Base-by-base conservation (phyloP, 2,113 vertebrate species). In the Hippotragus niger region DNA sequence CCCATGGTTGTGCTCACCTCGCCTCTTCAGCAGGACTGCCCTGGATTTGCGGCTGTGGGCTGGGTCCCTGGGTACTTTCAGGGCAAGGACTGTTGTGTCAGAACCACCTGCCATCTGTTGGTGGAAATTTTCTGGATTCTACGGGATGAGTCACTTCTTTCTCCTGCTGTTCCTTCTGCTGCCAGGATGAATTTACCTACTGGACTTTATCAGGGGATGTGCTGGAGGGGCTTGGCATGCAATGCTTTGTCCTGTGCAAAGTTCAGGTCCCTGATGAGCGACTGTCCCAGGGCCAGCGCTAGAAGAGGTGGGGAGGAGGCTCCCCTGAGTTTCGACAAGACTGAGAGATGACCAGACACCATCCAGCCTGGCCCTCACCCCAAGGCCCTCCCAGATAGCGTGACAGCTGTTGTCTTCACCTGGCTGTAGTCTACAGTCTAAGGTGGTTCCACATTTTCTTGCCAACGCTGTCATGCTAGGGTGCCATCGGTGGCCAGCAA, bases 61-160 rank as follows among this genome's bases (percentile, higher is more conserved):
- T 19, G 40, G 23, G 43, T 83, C 96, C 81, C 95, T 60, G 43
- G 88, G 91, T 91, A 23, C 82, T 91, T 92, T 81, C 47, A 86
- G 97, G 91, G 88, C 62, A 67, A 83, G 55, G 67, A 50, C 95
- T 95, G 52, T 60, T 91, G 84, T 88, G 85, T 94, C 76, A 60
- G 83, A 96, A 90, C 76, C 92, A 94, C 88, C 96, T 94, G 95
- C 95, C 96, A 96, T 96, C 96, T 97, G 98, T 84, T 87, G 93
- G 64, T 71, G 78, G 93, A 78, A 86, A 88, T 58, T 45, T 94
- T 97, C 81, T 96, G 95, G 82, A 88, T 96, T 67, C 86, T 91
- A 55, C 8, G 33, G 64, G 60, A 95, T 98, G 97, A 97, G 82
- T 98, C 97, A 97, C 94, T 97, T 64, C 14, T 76, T 86, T 92